These are phyloP conservation scores for Phrixothrix hirtus DNA, from an alignment of 2,888 invertebrate genomes.

Conservation along the genomic window DNA sequence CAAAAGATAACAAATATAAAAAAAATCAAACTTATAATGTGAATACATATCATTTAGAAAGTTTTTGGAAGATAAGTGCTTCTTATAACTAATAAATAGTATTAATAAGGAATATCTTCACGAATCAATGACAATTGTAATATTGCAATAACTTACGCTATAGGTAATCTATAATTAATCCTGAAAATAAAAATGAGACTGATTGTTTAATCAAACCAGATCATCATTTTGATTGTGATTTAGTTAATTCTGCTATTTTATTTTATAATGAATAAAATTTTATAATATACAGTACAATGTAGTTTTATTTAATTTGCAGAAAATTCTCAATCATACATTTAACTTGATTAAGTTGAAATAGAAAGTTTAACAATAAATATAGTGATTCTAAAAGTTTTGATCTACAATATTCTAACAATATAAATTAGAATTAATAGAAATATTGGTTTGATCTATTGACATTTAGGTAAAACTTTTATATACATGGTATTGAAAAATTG, in stretches of 20 bases:
- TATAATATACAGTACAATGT: slow-evolving; percentile 18
- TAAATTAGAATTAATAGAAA: too few relatives aligned
- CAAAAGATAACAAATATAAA: not conserved
- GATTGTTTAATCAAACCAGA: slow-evolving; percentile 30
- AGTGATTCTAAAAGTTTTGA: too few relatives aligned
- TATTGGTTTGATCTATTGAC: too few relatives aligned
- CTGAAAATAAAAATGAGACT: slow-evolving; percentile 35
- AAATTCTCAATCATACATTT: not conserved
- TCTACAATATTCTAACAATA: too few relatives aligned
- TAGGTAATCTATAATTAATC: too few relatives aligned
- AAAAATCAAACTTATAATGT: too few relatives aligned
- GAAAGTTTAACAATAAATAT: too few relatives aligned
- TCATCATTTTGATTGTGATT: slow-evolving; percentile 30
- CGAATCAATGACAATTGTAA: too few relatives aligned
- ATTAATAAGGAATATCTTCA: too few relatives aligned
- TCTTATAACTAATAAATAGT: slow-evolving; percentile 15
- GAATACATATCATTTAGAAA: slow-evolving; percentile 28
- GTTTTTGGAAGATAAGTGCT: slow-evolving; percentile 15
- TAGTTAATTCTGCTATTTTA: slow-evolving; percentile 26
- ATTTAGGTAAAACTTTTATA: too few relatives aligned
- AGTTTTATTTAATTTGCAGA: not conserved
- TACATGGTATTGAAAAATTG: too few relatives aligned
- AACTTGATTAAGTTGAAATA: not conserved
- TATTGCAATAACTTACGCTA: too few relatives aligned
- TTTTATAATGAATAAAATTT: slow-evolving; percentile 30